Percentiles rank a stretch among this genome's conserved stretches.
These are phyloP conservation scores for Coecobrya sp. DNA, from an alignment of 2,888 invertebrate genomes.

Conservation along the genomic window DNA sequence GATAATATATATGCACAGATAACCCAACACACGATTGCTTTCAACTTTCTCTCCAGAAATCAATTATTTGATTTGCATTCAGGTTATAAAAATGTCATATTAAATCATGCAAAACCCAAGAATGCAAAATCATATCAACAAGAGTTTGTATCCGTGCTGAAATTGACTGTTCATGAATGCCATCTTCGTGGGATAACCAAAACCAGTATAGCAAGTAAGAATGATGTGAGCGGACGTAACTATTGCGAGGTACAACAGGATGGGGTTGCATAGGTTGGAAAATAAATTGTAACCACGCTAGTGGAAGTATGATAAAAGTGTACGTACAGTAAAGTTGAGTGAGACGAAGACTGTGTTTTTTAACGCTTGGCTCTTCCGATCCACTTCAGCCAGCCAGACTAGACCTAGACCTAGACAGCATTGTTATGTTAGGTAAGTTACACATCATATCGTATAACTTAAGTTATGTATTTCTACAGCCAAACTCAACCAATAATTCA, in stretches of 20 bases:
- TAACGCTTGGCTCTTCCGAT: slow-evolving; percentile 37
- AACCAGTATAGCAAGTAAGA: not conserved
- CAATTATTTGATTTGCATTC: too few relatives aligned
- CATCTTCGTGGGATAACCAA: slow-evolving; percentile 82
- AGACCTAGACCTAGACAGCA: slow-evolving; percentile 78
- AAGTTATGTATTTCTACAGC: not conserved
- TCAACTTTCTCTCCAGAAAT: too few relatives aligned
- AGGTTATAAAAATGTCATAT: not conserved
- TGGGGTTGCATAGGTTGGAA: slow-evolving; percentile 32
- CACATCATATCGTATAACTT: slow-evolving; percentile 13
- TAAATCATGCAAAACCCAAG: not conserved
- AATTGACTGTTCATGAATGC: slow-evolving; percentile 77
- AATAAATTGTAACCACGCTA: slow-evolving; percentile 3
- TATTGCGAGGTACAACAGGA: slow-evolving; percentile 14
- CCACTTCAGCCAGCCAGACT: slow-evolving; percentile 42
- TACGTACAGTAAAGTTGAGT: not conserved
- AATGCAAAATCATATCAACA: not conserved
- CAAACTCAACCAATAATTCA: not conserved
- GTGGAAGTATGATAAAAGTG: not conserved
- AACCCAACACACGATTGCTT: too few relatives aligned
- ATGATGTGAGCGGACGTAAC: not conserved
- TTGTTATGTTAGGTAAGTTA: slow-evolving; percentile 75
- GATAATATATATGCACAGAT: too few relatives aligned
- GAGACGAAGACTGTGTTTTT: slow-evolving; percentile 42
- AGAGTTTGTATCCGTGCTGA: slow-evolving; percentile 1